Evolutionary conservation across 2,797 vertebrate species (phyloP), one percentile per base, ranked within the genome.

Genomic region (Picus viridis): DNA sequence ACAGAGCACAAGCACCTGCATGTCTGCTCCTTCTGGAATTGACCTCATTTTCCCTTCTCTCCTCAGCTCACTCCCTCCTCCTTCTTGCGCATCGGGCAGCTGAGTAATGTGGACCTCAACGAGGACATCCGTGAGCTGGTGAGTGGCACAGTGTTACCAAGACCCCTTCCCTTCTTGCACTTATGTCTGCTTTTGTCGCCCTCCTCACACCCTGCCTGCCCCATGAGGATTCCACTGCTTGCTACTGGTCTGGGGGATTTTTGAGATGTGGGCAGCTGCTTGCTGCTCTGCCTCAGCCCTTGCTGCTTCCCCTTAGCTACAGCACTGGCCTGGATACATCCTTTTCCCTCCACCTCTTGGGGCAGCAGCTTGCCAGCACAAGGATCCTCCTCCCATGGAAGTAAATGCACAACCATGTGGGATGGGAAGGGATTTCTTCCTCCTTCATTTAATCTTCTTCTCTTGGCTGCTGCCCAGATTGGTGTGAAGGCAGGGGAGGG

Each of bases 101-200:
- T 99, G 96, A 99, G 98, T 97, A 99, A 98, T 29, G 98, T 99
- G 98, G 99, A 99, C 96, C 98, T 99, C 93, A 98, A 98, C 0
- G 99, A 99, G 62, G 98, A 99, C 43, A 94, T 96, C 23, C 91
- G 51, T 7, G 96, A 98, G 69, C 90, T 94, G 74, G 98, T 98
- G 88, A 98, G 97, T 68, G 26, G 20, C 26, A 0, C 26, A 0
- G 0, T 29, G 13, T 39, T 45, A 23, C 30, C 0, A 0, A 45
- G 16, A 74, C 18, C 30, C 5, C 39, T 79, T 64, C 30, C 12
- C 27, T 49, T 41, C 62, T 47, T 67, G 61, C 63, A 26, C 11
- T 26, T 12, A n/a, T 0, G 7, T 22, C 77, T 83, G 43, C 30
- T 67, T 41, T 47, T 69, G 8, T 68, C 58, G 13, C 15, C 20